Conservation (phyloP, 2,888 invertebrate species). For the Timandra comae region DNA sequence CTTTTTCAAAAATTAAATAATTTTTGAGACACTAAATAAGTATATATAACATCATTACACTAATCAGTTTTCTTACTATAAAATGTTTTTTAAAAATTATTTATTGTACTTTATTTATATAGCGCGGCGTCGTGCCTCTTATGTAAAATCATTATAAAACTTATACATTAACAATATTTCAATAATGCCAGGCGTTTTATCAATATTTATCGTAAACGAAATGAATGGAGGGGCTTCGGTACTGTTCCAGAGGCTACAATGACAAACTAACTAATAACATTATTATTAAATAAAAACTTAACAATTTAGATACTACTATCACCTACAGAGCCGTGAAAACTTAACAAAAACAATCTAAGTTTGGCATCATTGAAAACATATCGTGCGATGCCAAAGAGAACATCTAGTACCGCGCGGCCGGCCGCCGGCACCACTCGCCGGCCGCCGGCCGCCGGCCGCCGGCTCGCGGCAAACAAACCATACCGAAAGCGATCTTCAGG, state of each 20-base stretch:
- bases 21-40: constrained; percentile 59
- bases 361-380: constrained; percentile 25
- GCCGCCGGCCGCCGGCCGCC: no score
- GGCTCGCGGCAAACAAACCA: no score
- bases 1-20: constrained; percentile 58
- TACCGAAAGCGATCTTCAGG: no score
- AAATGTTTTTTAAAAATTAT: constrained; percentile 60
- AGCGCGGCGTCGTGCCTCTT: constrained; percentile 58
- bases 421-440: no score
- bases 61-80: constrained; percentile 67
- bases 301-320: constrained; percentile 17
- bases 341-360: constrained; percentile 11
- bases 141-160: constrained; percentile 70
- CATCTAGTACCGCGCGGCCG: no score
- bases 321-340: constrained; percentile 12
- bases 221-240: neutral
- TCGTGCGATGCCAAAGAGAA: constrained; percentile 20
- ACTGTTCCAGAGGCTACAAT: constrained; percentile 8
- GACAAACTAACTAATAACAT: constrained; percentile 4
- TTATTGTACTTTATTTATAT: constrained; percentile 69
- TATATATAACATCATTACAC: constrained; percentile 32
- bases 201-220: constrained; percentile 8
- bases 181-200: constrained; percentile 21
- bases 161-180: constrained; percentile 46
- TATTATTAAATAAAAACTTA: constrained; percentile 13